Conservation (phyloP, 2,797 vertebrate genomes). For the Gymnoscopelus microlampas region DNA sequence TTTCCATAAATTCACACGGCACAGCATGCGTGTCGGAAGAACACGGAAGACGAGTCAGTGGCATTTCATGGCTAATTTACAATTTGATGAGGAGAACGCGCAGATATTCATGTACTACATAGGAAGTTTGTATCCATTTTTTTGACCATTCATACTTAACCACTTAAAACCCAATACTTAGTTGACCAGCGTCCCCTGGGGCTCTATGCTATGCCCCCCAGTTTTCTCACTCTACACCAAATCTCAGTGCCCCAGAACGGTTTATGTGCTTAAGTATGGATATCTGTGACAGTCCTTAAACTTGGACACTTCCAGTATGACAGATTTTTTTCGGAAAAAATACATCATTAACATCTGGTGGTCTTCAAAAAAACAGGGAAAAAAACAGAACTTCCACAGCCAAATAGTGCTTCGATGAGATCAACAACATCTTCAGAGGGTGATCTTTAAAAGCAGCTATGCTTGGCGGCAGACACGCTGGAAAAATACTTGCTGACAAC, state of each 20-base stretch:
- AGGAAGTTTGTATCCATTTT: neutral
- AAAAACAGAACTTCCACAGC: slow-evolving; percentile 49
- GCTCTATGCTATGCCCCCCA: neutral
- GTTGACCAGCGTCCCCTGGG: neutral
- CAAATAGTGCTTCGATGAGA: slow-evolving; percentile 74
- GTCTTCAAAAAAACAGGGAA: slow-evolving; percentile 35
- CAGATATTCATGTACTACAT: slow-evolving; percentile 8
- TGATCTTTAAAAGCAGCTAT: slow-evolving; percentile 75
- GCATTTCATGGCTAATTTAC: slow-evolving; percentile 27
- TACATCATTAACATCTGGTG: neutral
- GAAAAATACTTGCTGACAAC: slow-evolving; percentile 81
- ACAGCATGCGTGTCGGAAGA: slow-evolving; percentile 33
- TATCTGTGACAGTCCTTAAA: too few relatives aligned
- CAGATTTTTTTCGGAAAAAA: neutral
- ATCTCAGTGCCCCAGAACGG: too few relatives aligned
- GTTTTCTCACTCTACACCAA: neutral
- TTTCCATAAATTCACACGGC: slow-evolving; percentile 73
- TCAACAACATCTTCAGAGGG: slow-evolving; percentile 68
- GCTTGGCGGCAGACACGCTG: slow-evolving; percentile 67
- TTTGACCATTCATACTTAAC: neutral
- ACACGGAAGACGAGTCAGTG: slow-evolving; percentile 26
- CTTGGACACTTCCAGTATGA: too few relatives aligned
- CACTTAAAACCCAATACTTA: neutral
- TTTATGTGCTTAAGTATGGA: too few relatives aligned
- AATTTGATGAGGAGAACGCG: slow-evolving; percentile 4